Base-by-base conservation (phyloP, 2,113 vertebrate species). In the Coryphaenoides rupestris region DNA sequence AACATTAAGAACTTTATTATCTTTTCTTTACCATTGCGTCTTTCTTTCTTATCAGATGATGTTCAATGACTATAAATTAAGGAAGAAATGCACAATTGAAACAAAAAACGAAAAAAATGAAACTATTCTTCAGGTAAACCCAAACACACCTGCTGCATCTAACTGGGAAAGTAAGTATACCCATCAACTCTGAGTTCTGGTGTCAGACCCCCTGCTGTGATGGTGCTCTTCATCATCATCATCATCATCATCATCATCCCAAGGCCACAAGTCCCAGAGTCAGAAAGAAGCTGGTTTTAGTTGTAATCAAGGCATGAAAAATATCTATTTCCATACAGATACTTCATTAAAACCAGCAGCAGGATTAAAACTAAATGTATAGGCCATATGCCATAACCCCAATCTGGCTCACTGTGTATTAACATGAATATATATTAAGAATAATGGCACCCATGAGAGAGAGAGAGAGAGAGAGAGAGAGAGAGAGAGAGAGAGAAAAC, bases 21-120 rank as follows among this genome's bases (percentile, higher is more conserved):
- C 76, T 73, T 76, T 65, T 81, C 68, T 78, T 75, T 60, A 76
- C 77, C 55, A 23, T 73, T 79, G 64, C 73, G 73, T 84, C 75
- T 82, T 76, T 66, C 52, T 73, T 80, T 75, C 79, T 72, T 76
- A 83, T 77, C 82, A 83, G 81, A 87, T 79, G 75, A 71, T 83
- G 72, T 86, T 83, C 76, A 68, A 82, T 58, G 4, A 82, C 78
- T 87, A 86, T 79, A 88, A 86, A 89, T 84, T 74, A 84, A 79
- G 50, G 66, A 71, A 72, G 17, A 74, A 75, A 73, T 71, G 71
- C 68, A 82, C 71, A 77, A 78, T 72, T 68, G 52, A 55, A 75
- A 68, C 65, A 52, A 65, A 26, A 64, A 73, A 67, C 77, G 74
- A 61, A 65, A 55, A 0, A 53, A 54, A 54, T 5, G 12, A 68